Base-by-base conservation (phyloP, 2,888 invertebrate species). In the Mycalesis mineus region DNA sequence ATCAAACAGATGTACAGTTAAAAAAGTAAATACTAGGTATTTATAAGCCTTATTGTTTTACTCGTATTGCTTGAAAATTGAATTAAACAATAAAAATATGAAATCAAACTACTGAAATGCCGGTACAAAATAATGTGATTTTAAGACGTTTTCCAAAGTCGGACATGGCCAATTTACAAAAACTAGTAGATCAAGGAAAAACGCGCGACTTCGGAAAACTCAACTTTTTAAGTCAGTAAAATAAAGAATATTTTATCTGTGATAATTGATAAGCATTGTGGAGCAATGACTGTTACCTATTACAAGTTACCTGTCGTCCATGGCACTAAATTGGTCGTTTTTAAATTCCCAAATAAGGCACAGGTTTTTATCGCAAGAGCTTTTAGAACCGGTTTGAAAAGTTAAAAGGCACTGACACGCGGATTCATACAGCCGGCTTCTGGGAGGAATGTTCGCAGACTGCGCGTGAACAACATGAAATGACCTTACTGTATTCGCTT, bases 361-460 rank as follows among this genome's bases (percentile, higher is more conserved):
- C 47, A 42, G 14, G 51, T 56, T 55, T 36, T 52, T 41, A 66
- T 58, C 54, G 51, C 67, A 69, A 66, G 61, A 51, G 62, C 75
- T 72, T 71, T 66, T 66, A 65, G 69, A 78, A 78, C 80, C 69
- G 73, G 83, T 80, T 78, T 72, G 50, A 60, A 52, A 65, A 63
- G 61, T 78, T 72, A 50, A 53, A 50, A 66, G 63, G 58, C 65
- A 68, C 70, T 60, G 61, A 62, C 62, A 39, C 70, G 66, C 70
- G 66, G 66, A 65, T 55, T 62, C 68, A 72, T 72, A 82, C 87
- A 77, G 78, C 85, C 85, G 72, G 73, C 72, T 69, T 61, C 73
- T 56, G 66, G 78, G 82, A 77, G 77, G 75, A 80, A 76, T 76
- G 70, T 70, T 69, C 67, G 65, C 78, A 74, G 78, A 88, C 88